phyloP scores from a whole-genome alignment of 2,888 invertebrate species.

The Clepsis dumicolana region DNA sequence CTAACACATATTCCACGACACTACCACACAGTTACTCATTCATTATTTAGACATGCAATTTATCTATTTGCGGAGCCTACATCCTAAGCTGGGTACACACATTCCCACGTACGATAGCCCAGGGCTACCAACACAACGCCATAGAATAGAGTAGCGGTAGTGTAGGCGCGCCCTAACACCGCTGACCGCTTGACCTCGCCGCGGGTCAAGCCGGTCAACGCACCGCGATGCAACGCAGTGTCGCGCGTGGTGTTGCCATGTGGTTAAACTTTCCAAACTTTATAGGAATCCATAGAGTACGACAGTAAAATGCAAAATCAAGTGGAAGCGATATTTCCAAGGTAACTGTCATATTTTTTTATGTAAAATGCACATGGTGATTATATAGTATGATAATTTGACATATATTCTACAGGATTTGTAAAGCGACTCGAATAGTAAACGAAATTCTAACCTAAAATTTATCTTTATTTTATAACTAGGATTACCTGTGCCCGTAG shows the following conservation, averaged over 20 bases:
- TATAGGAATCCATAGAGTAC: not conserved
- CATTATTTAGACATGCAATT: slow-evolving; percentile 33
- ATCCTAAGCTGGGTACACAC: slow-evolving; percentile 34
- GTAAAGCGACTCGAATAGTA: too few relatives aligned
- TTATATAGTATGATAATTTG: too few relatives aligned
- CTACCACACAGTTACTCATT: slow-evolving; percentile 24
- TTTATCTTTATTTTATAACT: too few relatives aligned
- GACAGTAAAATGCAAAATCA: too few relatives aligned
- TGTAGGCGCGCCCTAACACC: slow-evolving; percentile 67
- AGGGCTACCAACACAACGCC: slow-evolving; percentile 42
- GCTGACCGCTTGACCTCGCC: slow-evolving; percentile 81
- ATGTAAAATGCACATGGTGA: too few relatives aligned
- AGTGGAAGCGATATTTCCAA: too few relatives aligned
- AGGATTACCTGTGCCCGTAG: too few relatives aligned
- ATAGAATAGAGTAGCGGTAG: slow-evolving; percentile 49
- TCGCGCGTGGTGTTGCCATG: slow-evolving; percentile 57
- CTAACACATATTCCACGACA: not conserved
- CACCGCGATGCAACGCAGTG: slow-evolving; percentile 55
- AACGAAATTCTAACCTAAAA: too few relatives aligned
- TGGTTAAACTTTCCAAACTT: not conserved
- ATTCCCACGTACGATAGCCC: slow-evolving; percentile 32
- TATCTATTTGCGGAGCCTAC: slow-evolving; percentile 41
- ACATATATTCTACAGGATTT: too few relatives aligned
- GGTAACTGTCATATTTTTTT: too few relatives aligned
- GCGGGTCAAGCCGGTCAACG: slow-evolving; percentile 77